A percentile compares a stretch with the other conserved stretches of the same genome.
Conservation (phyloP, 2,888 invertebrate species). For the Melikaiella ostensackeni region DNA sequence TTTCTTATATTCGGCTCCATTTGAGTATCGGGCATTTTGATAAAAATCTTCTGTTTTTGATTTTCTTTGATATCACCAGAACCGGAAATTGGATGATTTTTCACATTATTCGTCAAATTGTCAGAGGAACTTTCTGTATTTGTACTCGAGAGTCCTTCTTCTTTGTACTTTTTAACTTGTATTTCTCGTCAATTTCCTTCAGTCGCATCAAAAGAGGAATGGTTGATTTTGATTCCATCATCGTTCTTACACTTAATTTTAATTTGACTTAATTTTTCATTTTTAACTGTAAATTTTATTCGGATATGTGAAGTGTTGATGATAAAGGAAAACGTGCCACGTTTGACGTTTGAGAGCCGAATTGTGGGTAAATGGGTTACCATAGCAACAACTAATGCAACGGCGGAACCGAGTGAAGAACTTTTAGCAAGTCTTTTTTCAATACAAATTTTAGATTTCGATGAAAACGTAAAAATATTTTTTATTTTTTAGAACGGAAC, state of each 20-base stretch:
- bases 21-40: background rate
- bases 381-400: background rate
- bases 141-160: background rate
- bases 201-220: conserved; percentile 64
- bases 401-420: background rate
- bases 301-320: background rate
- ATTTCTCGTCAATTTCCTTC: conserved; percentile 70
- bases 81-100: background rate
- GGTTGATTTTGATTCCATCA: conserved; percentile 65
- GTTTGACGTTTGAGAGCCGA: background rate
- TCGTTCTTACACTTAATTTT: conserved; percentile 40
- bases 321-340: background rate
- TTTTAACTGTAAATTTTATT: background rate
- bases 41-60: background rate
- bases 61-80: background rate
- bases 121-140: background rate
- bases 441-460: background rate
- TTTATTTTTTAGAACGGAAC: no score
- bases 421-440: background rate
- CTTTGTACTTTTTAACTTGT: conserved; percentile 57
- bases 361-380: background rate
- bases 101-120: background rate
- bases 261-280: background rate
- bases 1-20: background rate
- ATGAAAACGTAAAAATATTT: background rate